Base-by-base conservation (phyloP, 2,888 invertebrate genomes). In the Tillus elongatus region DNA sequence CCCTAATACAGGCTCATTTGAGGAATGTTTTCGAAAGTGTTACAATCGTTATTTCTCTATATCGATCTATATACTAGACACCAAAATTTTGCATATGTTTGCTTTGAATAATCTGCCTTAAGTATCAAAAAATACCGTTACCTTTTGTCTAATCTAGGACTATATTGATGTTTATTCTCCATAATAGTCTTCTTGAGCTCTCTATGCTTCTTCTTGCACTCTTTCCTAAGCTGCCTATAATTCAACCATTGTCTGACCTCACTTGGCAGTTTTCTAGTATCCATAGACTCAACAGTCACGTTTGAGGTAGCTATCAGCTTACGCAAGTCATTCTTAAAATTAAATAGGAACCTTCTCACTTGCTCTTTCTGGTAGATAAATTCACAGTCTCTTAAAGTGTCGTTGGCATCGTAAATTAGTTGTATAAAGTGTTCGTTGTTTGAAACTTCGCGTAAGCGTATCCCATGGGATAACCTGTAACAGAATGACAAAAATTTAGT, bases 381-480 rank as follows among this genome's bases (percentile, higher is more conserved):
- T 58, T 82, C 81, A 61, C 82, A 82, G 64, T 82, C 81, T 56
- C 74, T 70, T 3, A 82, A 64, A 39, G 61, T 66, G 49, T 73
- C 71, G 51, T 70, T 68, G 51, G 70, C 70, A 35, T 74, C 68
- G 68, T 79, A 80, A 47, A 82, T 80, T 19, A 80, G 62, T 64
- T 82, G 81, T 31, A 82, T 72, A 60, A 82, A 72, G 62, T 76
- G 75, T 49, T 69, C 68, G 38, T 79, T 79, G 55, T 79, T 77
- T n/a, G 77, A 74, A 46, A 82, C 64, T 59, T 82, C 79, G 12
- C 79, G 74, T 13, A 81, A 70, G 46, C 70, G 71, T 13, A 81
- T 57, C 2, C 74, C 75, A 2, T 73, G 73, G 39, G 74, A 74
- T 39, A 74, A 74, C 37, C 52, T 54, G 47, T 9, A 49, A 49